Percentiles rank a stretch among this genome's conserved stretches.
Conservation (phyloP, 2,797 vertebrate genomes). For the Manis pentadactyla region DNA sequence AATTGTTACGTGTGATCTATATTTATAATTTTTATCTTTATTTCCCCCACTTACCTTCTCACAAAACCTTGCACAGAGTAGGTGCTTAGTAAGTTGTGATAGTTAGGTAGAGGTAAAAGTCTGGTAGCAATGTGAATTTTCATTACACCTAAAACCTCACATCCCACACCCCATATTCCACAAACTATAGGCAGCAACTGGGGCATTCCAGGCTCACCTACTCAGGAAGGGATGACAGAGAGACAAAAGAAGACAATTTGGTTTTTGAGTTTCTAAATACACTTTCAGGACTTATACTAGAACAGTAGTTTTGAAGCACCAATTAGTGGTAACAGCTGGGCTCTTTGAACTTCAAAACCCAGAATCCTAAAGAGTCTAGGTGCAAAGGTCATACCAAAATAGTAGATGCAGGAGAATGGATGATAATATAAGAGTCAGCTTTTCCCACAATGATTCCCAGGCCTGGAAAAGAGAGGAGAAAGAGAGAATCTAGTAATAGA, state of each 20-base stretch:
- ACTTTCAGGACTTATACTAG: background rate
- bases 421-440: background rate
- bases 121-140: background rate
- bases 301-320: slow-evolving; percentile 25
- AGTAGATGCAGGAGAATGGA: background rate
- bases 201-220: background rate
- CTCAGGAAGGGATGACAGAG: background rate
- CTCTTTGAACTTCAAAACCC: background rate
- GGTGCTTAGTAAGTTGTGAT: background rate
- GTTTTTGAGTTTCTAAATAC: background rate
- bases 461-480: background rate
- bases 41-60: background rate
- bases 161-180: background rate
- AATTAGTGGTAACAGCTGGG: background rate
- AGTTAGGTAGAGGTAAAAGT: background rate
- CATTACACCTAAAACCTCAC: background rate
- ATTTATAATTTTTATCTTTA: background rate
- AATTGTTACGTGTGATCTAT: background rate
- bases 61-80: background rate
- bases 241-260: background rate
- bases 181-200: background rate
- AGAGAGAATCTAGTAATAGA: background rate
- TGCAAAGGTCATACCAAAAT: background rate
- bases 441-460: background rate
- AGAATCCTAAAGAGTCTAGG: background rate